Base-by-base conservation (phyloP, 2,797 vertebrate species). In the Myripristis murdjan region DNA sequence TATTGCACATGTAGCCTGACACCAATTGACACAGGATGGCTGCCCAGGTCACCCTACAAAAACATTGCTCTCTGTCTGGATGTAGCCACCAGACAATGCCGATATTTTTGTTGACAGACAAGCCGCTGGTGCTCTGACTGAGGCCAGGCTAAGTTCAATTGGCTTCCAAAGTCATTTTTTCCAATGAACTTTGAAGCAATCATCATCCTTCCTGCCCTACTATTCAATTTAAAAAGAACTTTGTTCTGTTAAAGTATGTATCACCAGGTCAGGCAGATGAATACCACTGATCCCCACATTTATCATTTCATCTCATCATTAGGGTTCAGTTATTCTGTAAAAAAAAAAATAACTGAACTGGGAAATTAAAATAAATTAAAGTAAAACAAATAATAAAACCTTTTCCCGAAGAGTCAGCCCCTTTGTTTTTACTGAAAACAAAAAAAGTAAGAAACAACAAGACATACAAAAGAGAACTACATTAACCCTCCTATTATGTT, bases 21-120 rank as follows among this genome's bases (percentile, higher is more conserved):
- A 95, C 93, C 94, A 93, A 92, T 95, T 96, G 93, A 95, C 94
- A 94, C 89, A 89, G 88, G 79, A 92, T 91, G 87, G 91, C 90
- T 91, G 75, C 87, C 84, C 90, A 88, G 94, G 94, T 95, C 94
- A 93, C 86, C 84, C 84, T 92, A 93, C 89, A 94, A 95, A 93
- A 95, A 95, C 94, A 94, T 88, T 82, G 86, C 87, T 87, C 84
- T 87, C 89, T 87, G 87, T 87, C 79, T 90, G 76, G 79, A 81
- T 70, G 87, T 91, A 89, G 73, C 81, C 64, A 60, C 63, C 31
- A 57, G 88, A 94, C 93, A 94, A 94, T 92, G 89, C 87, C 73
- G 75, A 78, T 90, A 86, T 91, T 93, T 93, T 89, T 83, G 82
- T 83, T 88, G 87, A 89, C 79, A 79, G 91, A 88, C 81, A 86